A percentile compares a stretch with the other conserved stretches of the same genome.
These are phyloP conservation scores for Pygathrix nemaeus DNA, from an alignment of 2,113 vertebrate genomes.

Conservation along the genomic window DNA sequence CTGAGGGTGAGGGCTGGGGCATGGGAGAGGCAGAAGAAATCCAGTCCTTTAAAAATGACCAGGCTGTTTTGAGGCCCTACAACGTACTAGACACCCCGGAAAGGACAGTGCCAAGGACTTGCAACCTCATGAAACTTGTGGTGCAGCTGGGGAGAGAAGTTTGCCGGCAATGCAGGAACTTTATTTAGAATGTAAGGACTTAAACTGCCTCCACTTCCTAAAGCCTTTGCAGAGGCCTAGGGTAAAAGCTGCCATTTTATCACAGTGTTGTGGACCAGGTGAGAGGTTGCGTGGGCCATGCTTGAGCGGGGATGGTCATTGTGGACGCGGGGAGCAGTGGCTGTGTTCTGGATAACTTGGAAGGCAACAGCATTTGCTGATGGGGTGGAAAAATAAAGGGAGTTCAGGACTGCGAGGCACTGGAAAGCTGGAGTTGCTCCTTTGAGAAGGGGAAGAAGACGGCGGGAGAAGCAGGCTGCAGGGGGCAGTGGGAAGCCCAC, in stretches of 20 bases:
- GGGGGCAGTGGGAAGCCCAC: accelerated
- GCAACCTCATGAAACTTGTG: not conserved
- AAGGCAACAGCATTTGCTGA: not conserved
- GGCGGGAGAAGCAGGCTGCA: not conserved
- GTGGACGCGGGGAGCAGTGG: not conserved
- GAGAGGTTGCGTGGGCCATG: not conserved
- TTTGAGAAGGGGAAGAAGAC: not conserved
- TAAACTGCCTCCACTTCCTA: not conserved
- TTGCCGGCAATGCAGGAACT: not conserved
- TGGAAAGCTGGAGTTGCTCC: not conserved
- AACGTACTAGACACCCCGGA: not conserved
- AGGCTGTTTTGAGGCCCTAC: not conserved
- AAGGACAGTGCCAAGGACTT: not conserved
- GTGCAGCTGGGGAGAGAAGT: not conserved
- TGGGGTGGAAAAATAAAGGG: not conserved
- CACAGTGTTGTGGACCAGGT: not conserved
- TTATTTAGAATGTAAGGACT: not conserved
- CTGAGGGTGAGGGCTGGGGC: not conserved
- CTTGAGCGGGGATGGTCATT: not conserved
- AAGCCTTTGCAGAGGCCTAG: not conserved
- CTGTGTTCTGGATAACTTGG: not conserved
- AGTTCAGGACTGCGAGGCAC: not conserved
- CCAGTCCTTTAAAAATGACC: not conserved
- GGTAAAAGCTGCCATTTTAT: not conserved
- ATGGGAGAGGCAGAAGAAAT: not conserved